Percentiles rank a stretch among this genome's conserved stretches.
Evolutionary conservation across 2,113 vertebrate genomes (phyloP).

Genomic region (Jaculus jaculus): DNA sequence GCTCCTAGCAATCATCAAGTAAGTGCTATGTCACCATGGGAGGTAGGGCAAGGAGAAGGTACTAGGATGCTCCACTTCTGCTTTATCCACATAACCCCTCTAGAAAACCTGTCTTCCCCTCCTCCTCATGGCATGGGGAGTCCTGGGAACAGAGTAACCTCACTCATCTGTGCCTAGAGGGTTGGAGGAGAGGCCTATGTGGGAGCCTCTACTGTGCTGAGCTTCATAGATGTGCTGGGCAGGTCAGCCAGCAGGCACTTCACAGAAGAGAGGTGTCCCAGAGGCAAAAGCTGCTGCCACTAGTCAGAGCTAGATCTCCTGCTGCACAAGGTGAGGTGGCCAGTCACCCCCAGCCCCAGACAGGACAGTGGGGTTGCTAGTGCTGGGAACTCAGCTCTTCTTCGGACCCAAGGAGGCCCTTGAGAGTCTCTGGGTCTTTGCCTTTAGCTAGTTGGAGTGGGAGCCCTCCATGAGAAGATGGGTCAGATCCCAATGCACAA

Average conservation of each 20-base stretch:
- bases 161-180: background rate
- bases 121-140: background rate
- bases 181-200: too few species aligned
- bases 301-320: background rate
- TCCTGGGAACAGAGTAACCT: background rate
- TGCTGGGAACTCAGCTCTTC: background rate
- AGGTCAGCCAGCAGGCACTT: background rate
- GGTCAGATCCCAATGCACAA: background rate
- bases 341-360: background rate
- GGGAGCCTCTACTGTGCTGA: background rate
- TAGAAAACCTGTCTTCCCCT: background rate
- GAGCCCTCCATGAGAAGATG: background rate
- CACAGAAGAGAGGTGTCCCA: background rate
- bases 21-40: background rate
- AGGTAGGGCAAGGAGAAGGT: background rate
- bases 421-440: background rate
- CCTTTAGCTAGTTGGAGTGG: background rate
- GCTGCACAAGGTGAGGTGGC: background rate
- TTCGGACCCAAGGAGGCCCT: background rate
- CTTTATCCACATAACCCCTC: background rate
- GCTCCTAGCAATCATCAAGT: background rate
- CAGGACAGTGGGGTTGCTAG: background rate
- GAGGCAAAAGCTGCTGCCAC: background rate
- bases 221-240: background rate
- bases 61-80: background rate